These are phyloP conservation scores for Amphiprion clarkii DNA, from an alignment of 2,797 vertebrate genomes.

Conservation along the genomic window DNA sequence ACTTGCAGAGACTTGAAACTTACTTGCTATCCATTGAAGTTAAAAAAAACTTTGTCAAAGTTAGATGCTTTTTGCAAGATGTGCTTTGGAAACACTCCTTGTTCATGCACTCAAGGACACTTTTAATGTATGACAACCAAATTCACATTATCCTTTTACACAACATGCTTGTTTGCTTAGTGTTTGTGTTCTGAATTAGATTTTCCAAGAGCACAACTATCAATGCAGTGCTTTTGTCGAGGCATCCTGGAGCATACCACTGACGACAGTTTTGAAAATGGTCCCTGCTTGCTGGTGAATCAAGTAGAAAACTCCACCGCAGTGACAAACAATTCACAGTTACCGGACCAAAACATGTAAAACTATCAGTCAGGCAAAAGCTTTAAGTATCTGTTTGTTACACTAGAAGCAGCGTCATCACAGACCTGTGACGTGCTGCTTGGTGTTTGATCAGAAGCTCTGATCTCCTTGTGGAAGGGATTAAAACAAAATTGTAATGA, in stretches of 20 bases:
- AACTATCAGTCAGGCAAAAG: conserved; percentile 24
- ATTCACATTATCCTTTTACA: conserved; percentile 13
- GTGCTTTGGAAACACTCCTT: conserved; percentile 2
- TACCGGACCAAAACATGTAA: conserved; percentile 44
- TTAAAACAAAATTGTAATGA: background rate
- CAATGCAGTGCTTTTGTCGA: background rate
- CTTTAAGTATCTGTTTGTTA: conserved; percentile 20
- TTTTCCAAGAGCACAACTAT: background rate
- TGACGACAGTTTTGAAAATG: background rate
- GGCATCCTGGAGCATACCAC: background rate
- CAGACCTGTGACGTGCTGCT: background rate
- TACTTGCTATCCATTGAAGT: conserved; percentile 20
- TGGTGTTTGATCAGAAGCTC: background rate
- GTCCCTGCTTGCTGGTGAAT: background rate
- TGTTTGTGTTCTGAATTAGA: conserved; percentile 16
- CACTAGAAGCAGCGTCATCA: background rate
- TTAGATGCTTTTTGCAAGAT: too few relatives aligned
- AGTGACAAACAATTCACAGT: conserved; percentile 20
- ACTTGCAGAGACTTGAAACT: conserved; percentile 26
- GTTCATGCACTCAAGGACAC: conserved; percentile 1
- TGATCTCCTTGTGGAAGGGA: conserved; percentile 1
- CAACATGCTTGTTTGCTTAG: background rate
- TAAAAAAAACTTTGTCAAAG: background rate
- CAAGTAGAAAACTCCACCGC: conserved; percentile 4
- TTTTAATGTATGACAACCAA: conserved; percentile 6